Conservation (phyloP, 1,140 invertebrate genomes). For the Plodia interpunctella region DNA sequence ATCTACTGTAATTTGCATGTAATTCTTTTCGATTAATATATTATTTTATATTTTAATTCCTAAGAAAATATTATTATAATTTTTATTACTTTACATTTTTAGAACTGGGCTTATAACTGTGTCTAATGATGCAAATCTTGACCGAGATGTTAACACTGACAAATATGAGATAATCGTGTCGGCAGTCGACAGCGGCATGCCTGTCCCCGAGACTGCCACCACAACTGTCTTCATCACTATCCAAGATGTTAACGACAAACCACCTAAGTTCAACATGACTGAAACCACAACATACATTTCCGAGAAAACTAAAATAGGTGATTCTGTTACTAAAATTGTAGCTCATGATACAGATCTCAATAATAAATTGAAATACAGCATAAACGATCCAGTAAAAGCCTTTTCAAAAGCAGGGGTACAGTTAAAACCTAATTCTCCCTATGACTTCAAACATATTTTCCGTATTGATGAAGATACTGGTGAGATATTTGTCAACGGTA, state of each 20-base stretch:
- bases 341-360: slow-evolving; percentile 85
- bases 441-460: slow-evolving; percentile 83
- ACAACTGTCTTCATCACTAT: slow-evolving; percentile 85
- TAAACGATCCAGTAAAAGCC: slow-evolving; percentile 83
- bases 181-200: slow-evolving; percentile 84
- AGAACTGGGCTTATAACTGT: slow-evolving; percentile 85
- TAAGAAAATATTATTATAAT: too few species aligned
- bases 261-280: slow-evolving; percentile 84
- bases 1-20: too few species aligned
- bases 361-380: slow-evolving; percentile 82
- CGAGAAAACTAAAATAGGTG: slow-evolving; percentile 82
- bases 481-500: slow-evolving; percentile 83
- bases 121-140: slow-evolving; percentile 84
- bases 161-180: slow-evolving; percentile 85
- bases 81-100: slow-evolving; percentile 39
- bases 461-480: slow-evolving; percentile 83
- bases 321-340: slow-evolving; percentile 79
- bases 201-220: slow-evolving; percentile 86
- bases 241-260: slow-evolving; percentile 89
- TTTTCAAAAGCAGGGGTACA: slow-evolving; percentile 86
- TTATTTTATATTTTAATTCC: too few species aligned
- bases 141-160: slow-evolving; percentile 82
- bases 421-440: slow-evolving; percentile 78
- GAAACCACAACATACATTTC: slow-evolving; percentile 82
- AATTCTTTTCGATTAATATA: too few species aligned